Percentiles rank a stretch among this genome's conserved stretches.
Evolutionary conservation across 1,140 invertebrate species (phyloP).

Genomic region (Listronotus oregonensis): DNA sequence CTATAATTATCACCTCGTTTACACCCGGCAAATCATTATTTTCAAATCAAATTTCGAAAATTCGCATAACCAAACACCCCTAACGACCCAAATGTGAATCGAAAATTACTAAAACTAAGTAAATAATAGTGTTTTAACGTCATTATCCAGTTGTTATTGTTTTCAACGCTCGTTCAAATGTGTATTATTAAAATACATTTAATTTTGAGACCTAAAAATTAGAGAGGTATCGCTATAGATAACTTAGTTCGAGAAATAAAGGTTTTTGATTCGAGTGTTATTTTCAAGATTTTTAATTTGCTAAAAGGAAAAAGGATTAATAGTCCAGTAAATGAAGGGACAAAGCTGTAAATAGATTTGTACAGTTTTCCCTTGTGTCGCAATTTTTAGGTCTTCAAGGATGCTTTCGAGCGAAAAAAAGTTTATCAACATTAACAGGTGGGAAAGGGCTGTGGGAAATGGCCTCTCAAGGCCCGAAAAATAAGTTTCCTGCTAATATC

Average conservation of each 20-base stretch:
- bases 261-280: background rate
- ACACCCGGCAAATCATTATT: slow-evolving; percentile 25
- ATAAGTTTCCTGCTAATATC: too few species aligned
- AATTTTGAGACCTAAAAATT: slow-evolving; percentile 14
- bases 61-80: slow-evolving; percentile 26
- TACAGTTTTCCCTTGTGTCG: too few species aligned
- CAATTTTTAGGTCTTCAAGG: too few species aligned
- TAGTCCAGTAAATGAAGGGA: too few species aligned
- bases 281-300: too few species aligned
- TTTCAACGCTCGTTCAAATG: slow-evolving; percentile 23
- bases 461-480: too few species aligned
- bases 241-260: background rate
- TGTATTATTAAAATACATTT: slow-evolving; percentile 36
- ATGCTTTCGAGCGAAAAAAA: too few species aligned
- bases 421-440: too few species aligned
- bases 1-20: slow-evolving; percentile 6
- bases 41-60: slow-evolving; percentile 34
- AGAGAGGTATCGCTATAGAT: background rate
- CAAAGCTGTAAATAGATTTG: too few species aligned
- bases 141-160: slow-evolving; percentile 39
- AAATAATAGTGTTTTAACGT: slow-evolving; percentile 33
- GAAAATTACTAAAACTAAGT: slow-evolving; percentile 29
- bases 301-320: too few species aligned
- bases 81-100: slow-evolving; percentile 31
- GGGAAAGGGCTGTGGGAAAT: too few species aligned